Base-by-base conservation (phyloP, 2,113 vertebrate species). In the Protomyctophum bolini region DNA sequence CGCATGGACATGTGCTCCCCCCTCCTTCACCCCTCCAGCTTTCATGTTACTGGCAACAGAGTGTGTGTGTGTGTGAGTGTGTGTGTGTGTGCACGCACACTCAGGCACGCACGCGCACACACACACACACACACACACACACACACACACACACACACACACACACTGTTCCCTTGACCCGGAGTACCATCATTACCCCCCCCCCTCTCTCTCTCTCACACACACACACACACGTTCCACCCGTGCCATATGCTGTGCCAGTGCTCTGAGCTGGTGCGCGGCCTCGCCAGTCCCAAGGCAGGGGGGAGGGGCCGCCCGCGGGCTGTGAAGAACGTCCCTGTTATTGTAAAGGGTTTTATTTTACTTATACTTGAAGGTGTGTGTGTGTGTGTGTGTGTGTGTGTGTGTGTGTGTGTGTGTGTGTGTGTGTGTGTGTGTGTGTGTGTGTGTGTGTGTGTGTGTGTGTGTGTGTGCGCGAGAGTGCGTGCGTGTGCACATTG, bases 191-290 rank as follows among this genome's bases (percentile, higher is more conserved):
- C 63, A 50, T 55, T 6, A 10, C 41, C 41, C 41, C 48, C 76
- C 14, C 33, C 12, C 41, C 45, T 15, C 66, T 59, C 57, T 66
- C n/a, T 14, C n/a, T 12, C 47, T 7, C n/a, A 6, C 61, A 7
- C 58, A 4, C 58, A 1, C 58, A 1, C 28, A 8, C 10, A 10
- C 58, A 3, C 73, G 72, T 63, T 74, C 10, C 54, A 9, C 48
- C 5, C 48, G 10, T 50, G 7, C 54, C 54, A 6, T 56, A 14
- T 7, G 54, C 14, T 56, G 54, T 56, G 54, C 54, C 52, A 54
- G 5, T 21, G 58, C 77, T 83, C n/a, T 61, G n/a, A 72, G 78
- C 67, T 59, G 33, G 33, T 46, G 73, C 73, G 77, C 79, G 60
- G 52, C 60, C 58, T 67, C 63, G 67, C 72, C 58, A 75, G 12